Evolutionary conservation across 2,888 invertebrate genomes (phyloP), one percentile per base, ranked within the genome.

Genomic region (Megastigmus dorsalis): DNA sequence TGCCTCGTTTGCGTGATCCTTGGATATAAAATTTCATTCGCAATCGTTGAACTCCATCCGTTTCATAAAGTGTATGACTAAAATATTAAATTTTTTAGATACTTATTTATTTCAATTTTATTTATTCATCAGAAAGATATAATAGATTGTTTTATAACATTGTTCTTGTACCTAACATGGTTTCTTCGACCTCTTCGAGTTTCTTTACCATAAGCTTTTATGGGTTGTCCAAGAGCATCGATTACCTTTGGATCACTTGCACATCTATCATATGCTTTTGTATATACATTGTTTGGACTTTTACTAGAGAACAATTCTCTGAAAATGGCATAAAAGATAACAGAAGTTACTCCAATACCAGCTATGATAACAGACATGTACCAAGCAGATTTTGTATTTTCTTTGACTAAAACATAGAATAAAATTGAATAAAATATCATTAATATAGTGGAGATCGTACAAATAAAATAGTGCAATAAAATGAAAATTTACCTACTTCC

Each of bases 1-100:
- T 94, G 41, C 93, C 97, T 83, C 93, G 93, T 82, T 93, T 93
- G 76, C 94, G 91, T 50, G 92, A 89, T 41, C 97, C 97, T 89
- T 97, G 93, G 73, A 97, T 91, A 84, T 97, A 95, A 88, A 97
- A 98, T 84, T 93, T 92, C 95, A 98, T 96, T 81, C 96, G 91
- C 90, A 97, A 92, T 82, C 94, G 93, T 78, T 93, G 92, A 13
- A 91, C 90, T 18, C 95, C 96, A 84, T 95, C 92, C 77, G 93
- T 92, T 78, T 92, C 90, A 88, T 93, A 97, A 48, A 91, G 89
- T 54, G 91, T 89, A 89, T 97, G 95, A 78, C 94, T 91, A 80
- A 6, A 86, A 80, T 76, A 20, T 54, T 59, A 41, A 59, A n/a
- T n/a, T n/a, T 50, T 66, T 62, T 30, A 41, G n/a, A 23, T 20